A percentile compares a stretch with the other conserved stretches of the same genome.
Evolutionary conservation across 1,140 invertebrate species (phyloP).

Genomic region (honey bee (Apis mellifera)): Amel_HAv3.1 CM009942.2:9558001-9558500

Average conservation of each 20-base stretch:
- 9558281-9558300: slow-evolving; percentile 66
- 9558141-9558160: not conserved
- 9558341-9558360: slow-evolving; percentile 68
- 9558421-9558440: not conserved
- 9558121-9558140: not conserved
- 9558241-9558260: slow-evolving; percentile 55
- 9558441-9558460: slow-evolving; percentile 8
- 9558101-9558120: too few relatives aligned
- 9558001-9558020: not conserved
- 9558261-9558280: slow-evolving; percentile 68
- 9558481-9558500: not conserved
- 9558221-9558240: slow-evolving; percentile 46
- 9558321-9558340: slow-evolving; percentile 68
- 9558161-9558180: not conserved
- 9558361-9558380: slow-evolving; percentile 58
- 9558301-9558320: slow-evolving; percentile 74
- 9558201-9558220: slow-evolving; percentile 9
- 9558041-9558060: too few relatives aligned
- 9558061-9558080: too few relatives aligned
- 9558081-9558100: too few relatives aligned
- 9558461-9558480: not conserved
- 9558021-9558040: not conserved
- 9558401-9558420: slow-evolving; percentile 3
- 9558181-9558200: not conserved
- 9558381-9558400: slow-evolving; percentile 32